Percentiles rank a stretch among this genome's conserved stretches.
These are phyloP conservation scores for Halocynthia roretzi DNA, from an alignment of 23 tunicate species.

Conservation along the genomic window DNA sequence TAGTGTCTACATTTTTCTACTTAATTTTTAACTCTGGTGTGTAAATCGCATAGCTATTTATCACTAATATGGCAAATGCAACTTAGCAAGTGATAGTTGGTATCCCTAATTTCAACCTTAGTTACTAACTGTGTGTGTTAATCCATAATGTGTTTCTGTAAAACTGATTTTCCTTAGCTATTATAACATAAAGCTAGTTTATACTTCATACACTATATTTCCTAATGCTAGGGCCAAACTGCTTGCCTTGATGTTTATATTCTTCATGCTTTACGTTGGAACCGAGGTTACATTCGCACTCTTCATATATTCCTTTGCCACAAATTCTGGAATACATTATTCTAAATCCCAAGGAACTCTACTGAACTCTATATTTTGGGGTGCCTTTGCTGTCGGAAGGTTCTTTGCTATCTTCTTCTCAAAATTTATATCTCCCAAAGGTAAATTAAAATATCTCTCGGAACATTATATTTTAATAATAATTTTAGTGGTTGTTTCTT, in stretches of 20 bases:
- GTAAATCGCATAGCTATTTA: no score
- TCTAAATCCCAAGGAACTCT: conserved; percentile 45
- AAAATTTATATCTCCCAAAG: conserved; percentile 30
- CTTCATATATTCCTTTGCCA: conserved; percentile 61
- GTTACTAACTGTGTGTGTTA: no score
- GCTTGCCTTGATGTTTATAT: conserved; percentile 36
- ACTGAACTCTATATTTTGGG: conserved; percentile 67
- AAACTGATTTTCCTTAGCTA: no score
- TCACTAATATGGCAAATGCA: no score
- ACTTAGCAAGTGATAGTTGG: no score
- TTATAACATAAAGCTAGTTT: no score
- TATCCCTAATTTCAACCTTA: no score
- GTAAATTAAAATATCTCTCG: background rate
- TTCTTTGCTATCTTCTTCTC: conserved; percentile 54
- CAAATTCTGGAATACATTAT: conserved; percentile 28
- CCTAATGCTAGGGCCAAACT: conserved; percentile 16
- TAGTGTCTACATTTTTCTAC: no score
- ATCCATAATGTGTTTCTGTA: no score
- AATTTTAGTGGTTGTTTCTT: no score
- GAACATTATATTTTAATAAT: background rate
- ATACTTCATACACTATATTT: no score
- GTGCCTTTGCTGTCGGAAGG: conserved; percentile 65
- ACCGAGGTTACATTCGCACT: conserved; percentile 73
- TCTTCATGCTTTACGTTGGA: conserved; percentile 69
- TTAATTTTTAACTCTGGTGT: no score